Conservation (phyloP, 2,797 vertebrate species). For the Ciconia nigra region DNA sequence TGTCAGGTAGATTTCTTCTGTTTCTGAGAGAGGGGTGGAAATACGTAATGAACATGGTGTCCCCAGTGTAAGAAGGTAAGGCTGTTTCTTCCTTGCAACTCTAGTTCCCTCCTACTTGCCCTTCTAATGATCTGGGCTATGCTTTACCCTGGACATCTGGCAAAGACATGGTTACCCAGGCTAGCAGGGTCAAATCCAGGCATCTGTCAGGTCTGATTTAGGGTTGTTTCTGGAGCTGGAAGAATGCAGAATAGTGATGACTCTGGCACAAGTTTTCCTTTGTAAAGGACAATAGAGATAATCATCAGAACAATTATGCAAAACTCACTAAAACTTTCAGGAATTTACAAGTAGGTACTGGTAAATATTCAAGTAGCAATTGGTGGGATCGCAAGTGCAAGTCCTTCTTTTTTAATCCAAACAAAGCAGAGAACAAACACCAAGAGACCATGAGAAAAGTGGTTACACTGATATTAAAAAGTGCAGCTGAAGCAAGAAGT, state of each 20-base stretch:
- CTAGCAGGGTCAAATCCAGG: not conserved
- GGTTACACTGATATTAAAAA: not conserved
- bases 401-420: constrained; percentile 24
- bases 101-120: not conserved
- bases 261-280: not conserved
- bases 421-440: constrained; percentile 28
- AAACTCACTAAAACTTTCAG: constrained; percentile 22
- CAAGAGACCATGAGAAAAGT: not conserved
- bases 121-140: not conserved
- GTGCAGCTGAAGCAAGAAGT: not conserved
- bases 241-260: not conserved
- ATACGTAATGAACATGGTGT: accelerated
- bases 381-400: not conserved
- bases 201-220: not conserved
- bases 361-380: constrained; percentile 30
- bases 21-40: not conserved
- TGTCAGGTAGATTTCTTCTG: not conserved
- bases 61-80: not conserved
- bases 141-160: not conserved
- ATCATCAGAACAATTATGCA: not conserved
- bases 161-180: not conserved
- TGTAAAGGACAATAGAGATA: constrained; percentile 9
- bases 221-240: not conserved
- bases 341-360: constrained; percentile 30
- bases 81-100: not conserved